Evolutionary conservation across 2,113 vertebrate genomes (phyloP), one percentile per base, ranked within the genome.

Genomic region (Dolichotis patagonum): DNA sequence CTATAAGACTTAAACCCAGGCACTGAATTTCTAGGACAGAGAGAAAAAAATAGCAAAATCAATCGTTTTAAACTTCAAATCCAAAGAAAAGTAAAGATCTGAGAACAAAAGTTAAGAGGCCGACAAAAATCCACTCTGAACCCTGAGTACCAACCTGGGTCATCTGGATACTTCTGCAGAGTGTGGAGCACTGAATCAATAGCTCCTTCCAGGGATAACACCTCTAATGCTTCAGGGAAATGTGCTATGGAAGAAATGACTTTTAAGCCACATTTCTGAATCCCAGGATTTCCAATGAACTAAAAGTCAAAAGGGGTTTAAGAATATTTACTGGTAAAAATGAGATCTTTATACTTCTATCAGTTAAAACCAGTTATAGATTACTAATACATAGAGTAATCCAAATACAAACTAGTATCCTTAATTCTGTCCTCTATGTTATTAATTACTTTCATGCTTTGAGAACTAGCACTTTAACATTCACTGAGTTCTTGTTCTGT

Each of bases 101-200:
- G 49, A 22, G 83, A 32, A 14, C 6, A 87, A 75, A 26, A 90
- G 22, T 8, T 35, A 52, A n/a, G 62, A 28, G 16, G 16, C 7
- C 11, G 65, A 71, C 32, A 88, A 87, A n/a, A 84, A 30, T 2
- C 83, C 54, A 35, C 54, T 43, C 13, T 0, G 24, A 95, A 94
- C 56, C 62, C 82, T 43, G 35, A 22, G 1, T 90, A 95, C 97
- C 52, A 73, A 99, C 99, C 99, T 99, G 99, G 98, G 19, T 99
- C 98, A 5, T 98, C 98, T 24, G 99, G 99, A 98, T 99, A 99
- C 99, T 99, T 99, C 98, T 99, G 99, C 0, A 99, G 98, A 4
- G 99, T 99, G 41, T 99, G 99, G 49, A 99, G 99, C 41, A 99
- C 98, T 0, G 99, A 99, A 96, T 99, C 99, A 87, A 99, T 98